A percentile compares a stretch with the other conserved stretches of the same genome.
These are phyloP conservation scores for Sebastes elongatus DNA, from an alignment of 2,797 vertebrate species.

Conservation along the genomic window DNA sequence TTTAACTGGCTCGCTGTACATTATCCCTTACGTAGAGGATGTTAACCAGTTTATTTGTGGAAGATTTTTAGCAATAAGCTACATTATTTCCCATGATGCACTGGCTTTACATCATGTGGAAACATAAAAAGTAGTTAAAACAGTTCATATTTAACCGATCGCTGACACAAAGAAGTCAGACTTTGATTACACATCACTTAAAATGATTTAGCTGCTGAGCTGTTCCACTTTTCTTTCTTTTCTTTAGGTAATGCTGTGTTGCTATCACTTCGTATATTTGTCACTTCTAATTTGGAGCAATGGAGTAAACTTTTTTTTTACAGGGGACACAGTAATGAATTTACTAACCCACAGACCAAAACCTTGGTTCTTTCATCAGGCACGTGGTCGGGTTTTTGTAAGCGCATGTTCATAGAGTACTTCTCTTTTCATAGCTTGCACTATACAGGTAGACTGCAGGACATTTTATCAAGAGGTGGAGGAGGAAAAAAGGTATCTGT, in stretches of 20 bases:
- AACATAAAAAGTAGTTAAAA: neutral
- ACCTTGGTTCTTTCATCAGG: neutral
- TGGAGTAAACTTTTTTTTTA: neutral
- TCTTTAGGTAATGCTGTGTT: neutral
- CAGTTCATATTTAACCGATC: neutral
- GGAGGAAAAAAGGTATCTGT: neutral
- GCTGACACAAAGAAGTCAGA: neutral
- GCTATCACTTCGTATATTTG: neutral
- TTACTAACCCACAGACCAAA: neutral
- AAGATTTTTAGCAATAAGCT: neutral
- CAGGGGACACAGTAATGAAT: neutral
- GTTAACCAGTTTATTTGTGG: neutral
- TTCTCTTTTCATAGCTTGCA: neutral
- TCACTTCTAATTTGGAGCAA: neutral
- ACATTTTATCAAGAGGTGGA: neutral
- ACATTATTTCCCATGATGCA: neutral
- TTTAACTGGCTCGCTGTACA: no score
- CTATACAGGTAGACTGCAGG: neutral
- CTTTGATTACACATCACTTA: neutral
- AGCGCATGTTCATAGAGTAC: neutral
- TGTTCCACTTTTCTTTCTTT: neutral
- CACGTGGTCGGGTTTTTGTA: neutral
- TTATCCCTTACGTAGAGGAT: neutral
- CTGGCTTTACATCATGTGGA: neutral
- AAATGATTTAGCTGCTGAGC: neutral